A percentile compares a stretch with the other conserved stretches of the same genome.
These are phyloP conservation scores for Cetonia aurata DNA, from an alignment of 2,888 invertebrate species.

Conservation along the genomic window DNA sequence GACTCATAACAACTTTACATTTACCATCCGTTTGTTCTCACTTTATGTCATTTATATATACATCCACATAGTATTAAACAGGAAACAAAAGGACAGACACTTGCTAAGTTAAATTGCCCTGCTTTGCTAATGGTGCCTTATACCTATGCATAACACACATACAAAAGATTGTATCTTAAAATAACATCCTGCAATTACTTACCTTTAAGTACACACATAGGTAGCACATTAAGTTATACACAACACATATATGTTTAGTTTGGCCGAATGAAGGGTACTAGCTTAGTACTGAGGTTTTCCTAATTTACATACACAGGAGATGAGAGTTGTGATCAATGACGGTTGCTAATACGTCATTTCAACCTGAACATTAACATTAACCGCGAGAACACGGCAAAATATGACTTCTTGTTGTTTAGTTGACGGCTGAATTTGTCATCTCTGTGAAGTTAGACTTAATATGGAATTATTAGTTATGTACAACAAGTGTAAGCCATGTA, in stretches of 20 bases:
- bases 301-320: slow-evolving; percentile 34
- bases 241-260: not conserved
- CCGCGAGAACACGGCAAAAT: not conserved
- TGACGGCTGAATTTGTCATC: slow-evolving; percentile 6
- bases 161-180: not conserved
- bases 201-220: not conserved
- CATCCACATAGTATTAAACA: not conserved
- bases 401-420: slow-evolving; percentile 31
- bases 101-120: slow-evolving; percentile 5
- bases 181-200: not conserved
- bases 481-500: too few relatives aligned
- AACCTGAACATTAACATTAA: slow-evolving; percentile 21
- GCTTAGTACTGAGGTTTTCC: slow-evolving; percentile 13
- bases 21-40: slow-evolving; percentile 23
- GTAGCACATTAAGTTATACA: too few relatives aligned
- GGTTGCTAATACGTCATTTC: slow-evolving; percentile 41
- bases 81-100: not conserved
- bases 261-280: slow-evolving; percentile 14
- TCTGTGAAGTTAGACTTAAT: not conserved
- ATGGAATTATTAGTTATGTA: too few relatives aligned
- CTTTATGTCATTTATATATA: slow-evolving; percentile 7
- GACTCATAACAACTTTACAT: slow-evolving; percentile 24
- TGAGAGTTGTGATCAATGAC: slow-evolving; percentile 40
- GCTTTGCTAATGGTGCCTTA: slow-evolving; percentile 1
- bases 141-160: not conserved